phyloP scores from a whole-genome alignment of 1,140 invertebrate species.

The Belonocnema kinseyi region DNA sequence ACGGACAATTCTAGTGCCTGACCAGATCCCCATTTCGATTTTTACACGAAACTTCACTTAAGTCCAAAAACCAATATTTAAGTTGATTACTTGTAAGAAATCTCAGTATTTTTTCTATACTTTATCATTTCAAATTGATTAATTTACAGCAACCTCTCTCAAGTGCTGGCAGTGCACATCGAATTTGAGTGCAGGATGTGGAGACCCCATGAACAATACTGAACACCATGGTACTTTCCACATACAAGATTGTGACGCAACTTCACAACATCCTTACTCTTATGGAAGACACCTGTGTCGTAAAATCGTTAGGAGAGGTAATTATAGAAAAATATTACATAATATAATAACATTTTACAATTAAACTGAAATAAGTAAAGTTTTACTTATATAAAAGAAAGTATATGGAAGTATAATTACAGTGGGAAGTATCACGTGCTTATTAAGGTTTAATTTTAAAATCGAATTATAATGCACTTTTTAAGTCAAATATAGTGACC shows the following conservation, averaged over 20 bases:
- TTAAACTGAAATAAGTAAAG: too few relatives aligned
- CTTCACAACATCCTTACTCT: constrained; percentile 47
- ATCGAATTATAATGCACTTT: neutral
- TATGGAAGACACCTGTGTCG: constrained; percentile 64
- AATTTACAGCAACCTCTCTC: constrained; percentile 76
- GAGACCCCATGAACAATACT: constrained; percentile 83
- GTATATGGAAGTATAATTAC: too few relatives aligned
- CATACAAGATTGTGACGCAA: constrained; percentile 58
- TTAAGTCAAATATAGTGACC: neutral
- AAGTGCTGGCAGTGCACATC: constrained; percentile 86
- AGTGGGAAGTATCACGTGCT: neutral
- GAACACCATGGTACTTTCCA: constrained; percentile 64
- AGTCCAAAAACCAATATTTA: neutral
- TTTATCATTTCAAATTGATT: neutral
- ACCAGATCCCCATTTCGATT: too few relatives aligned
- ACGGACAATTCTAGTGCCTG: too few relatives aligned
- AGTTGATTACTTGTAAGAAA: neutral
- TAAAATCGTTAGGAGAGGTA: constrained; percentile 67
- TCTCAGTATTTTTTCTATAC: neutral
- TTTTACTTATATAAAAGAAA: too few relatives aligned
- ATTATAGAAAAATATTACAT: constrained; percentile 25
- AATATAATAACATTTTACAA: neutral
- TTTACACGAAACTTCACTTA: too few relatives aligned
- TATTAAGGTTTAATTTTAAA: neutral
- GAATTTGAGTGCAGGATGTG: constrained; percentile 80